A percentile compares a stretch with the other conserved stretches of the same genome.
Conservation (phyloP, 1,140 invertebrate species). For the Mamestra configurata region DNA sequence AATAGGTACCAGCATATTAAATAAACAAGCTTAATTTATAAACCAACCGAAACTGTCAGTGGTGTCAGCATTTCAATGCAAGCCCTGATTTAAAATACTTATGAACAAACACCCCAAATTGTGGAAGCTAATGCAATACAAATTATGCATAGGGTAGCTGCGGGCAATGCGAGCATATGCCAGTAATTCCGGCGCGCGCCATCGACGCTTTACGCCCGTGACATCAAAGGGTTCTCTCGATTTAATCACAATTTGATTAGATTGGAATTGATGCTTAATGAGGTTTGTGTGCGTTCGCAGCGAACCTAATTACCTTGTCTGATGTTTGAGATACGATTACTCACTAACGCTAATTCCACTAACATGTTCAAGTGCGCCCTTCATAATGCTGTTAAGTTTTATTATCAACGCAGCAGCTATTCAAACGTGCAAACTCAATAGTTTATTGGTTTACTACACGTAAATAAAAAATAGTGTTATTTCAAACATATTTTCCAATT, state of each 20-base stretch:
- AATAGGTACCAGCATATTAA: conserved; percentile 10
- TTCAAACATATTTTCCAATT: conserved; percentile 46
- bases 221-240: conserved; percentile 58
- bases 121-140: conserved; percentile 35
- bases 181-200: conserved; percentile 30
- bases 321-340: conserved; percentile 45
- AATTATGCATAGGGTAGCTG: conserved; percentile 36
- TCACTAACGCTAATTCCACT: conserved; percentile 24
- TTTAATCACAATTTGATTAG: conserved; percentile 62
- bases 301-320: conserved; percentile 48
- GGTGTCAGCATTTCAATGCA: conserved; percentile 30
- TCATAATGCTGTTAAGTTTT: neutral
- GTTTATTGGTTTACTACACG: neutral
- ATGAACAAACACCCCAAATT: conserved; percentile 26
- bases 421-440: neutral
- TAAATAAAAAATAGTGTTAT: conserved; percentile 47
- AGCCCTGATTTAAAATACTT: conserved; percentile 35
- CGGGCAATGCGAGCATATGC: conserved; percentile 30
- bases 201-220: conserved; percentile 17
- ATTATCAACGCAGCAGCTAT: neutral
- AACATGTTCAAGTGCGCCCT: neutral
- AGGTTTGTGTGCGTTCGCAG: conserved; percentile 53
- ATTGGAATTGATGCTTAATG: conserved; percentile 62
- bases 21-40: conserved; percentile 15
- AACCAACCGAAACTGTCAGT: conserved; percentile 12